phyloP scores from a whole-genome alignment of 2,113 vertebrate genomes.

The Solea solea region DNA sequence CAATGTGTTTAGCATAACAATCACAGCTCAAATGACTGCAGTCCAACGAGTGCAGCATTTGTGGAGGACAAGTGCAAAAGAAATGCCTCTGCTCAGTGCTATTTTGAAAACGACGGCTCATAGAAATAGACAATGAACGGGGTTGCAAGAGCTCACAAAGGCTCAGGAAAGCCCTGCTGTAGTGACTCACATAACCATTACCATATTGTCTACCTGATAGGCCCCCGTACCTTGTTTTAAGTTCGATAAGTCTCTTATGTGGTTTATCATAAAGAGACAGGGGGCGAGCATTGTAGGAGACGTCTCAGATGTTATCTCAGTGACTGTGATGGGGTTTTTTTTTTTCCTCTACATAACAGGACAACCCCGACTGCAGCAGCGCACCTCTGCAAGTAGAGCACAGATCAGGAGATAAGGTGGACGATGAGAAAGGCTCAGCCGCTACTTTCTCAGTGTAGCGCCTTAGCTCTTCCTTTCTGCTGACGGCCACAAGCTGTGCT shows the following conservation, averaged over 20 bases:
- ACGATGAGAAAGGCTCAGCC: constrained; percentile 53
- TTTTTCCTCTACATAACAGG: constrained; percentile 28
- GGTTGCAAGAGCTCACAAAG: background rate
- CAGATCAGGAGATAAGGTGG: constrained; percentile 58
- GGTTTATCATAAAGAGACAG: constrained; percentile 14
- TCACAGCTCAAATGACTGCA: constrained; percentile 29
- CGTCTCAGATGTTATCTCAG: constrained; percentile 37
- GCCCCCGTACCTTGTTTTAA: constrained; percentile 14
- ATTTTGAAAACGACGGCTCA: constrained; percentile 19
- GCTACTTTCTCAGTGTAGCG: constrained; percentile 48
- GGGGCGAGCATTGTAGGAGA: constrained; percentile 6
- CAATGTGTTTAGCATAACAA: constrained; percentile 35
- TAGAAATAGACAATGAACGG: constrained; percentile 19
- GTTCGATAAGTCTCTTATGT: constrained; percentile 29
- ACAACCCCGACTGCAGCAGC: constrained; percentile 18
- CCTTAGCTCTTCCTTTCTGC: constrained; percentile 31
- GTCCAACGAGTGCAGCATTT: constrained; percentile 1
- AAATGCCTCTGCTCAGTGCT: background rate
- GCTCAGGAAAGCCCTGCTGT: constrained; percentile 30
- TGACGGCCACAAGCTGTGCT: constrained; percentile 23
- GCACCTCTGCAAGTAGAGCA: constrained; percentile 46
- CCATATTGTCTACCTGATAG: constrained; percentile 21
- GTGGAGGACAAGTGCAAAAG: background rate
- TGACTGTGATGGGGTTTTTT: constrained; percentile 20
- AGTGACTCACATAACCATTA: constrained; percentile 19